Evolutionary conservation across 1,140 invertebrate species (phyloP), one percentile per base, ranked within the genome.

Genomic region (Bathynomus jamesi): DNA sequence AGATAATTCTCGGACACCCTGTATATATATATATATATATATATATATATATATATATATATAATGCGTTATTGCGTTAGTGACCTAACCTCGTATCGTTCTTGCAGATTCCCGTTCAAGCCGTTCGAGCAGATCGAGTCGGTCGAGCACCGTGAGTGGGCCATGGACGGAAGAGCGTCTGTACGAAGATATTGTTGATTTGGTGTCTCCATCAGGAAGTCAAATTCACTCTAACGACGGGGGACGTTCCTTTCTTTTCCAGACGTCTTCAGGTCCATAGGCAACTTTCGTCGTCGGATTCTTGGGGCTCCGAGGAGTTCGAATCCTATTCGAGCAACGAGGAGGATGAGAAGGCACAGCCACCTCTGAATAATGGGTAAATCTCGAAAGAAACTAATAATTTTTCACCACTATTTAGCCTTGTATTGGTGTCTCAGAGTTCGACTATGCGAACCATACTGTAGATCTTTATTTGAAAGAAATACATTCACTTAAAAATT

Each of bases 261-360:
- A 72, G 73, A 30, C 75, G 75, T 61, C 66, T 77, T n/a, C 70
- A 73, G 62, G 66, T 74, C 24, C 75, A 77, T 63, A 71, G 75
- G 4, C 75, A 77, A 63, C 63, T 77, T 40, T 77, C 75, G 4
- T 77, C 75, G 28, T 77, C 75, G 25, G 75, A 77, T 62, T 77
- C 75, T 4, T 77, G 75, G 75, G 75, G 75, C 10, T 77, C 75
- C 21, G 75, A 77, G 53, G 75, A 77, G 28, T 77, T 74, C 32
- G 75, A 77, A 66, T 77, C 72, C 30, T 77, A 77, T 69, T 77
- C 75, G 30, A 77, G 75, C 69, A 77, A 77, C 70, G 75, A 77
- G 40, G 75, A 77, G 63, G 75, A 77, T 25, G 70, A 71, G 40
- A 53, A 53, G 5, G 21, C 40, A 17, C 40, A 11, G 21, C 13